phyloP scores from a whole-genome alignment of 2,888 invertebrate genomes.

The Antheraea yamamai region DNA sequence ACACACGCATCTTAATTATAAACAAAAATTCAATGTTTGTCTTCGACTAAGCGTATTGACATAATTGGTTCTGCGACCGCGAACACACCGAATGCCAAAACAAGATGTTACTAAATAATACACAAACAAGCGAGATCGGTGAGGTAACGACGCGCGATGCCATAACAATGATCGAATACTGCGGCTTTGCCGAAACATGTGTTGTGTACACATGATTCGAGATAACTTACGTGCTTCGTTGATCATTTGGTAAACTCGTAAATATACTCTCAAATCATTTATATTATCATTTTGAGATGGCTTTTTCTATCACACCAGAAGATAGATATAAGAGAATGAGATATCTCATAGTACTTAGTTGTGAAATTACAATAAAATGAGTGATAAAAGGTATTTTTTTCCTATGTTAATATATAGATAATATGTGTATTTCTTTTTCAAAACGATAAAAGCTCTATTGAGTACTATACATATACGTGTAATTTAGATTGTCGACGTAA shows the following conservation, averaged over 20 bases:
- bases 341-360: no score
- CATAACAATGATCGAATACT: conserved; percentile 42
- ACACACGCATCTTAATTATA: background rate
- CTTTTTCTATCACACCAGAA: no score
- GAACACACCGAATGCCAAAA: conserved; percentile 54
- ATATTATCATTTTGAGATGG: background rate
- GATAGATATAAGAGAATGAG: no score
- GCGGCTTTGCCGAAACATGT: conserved; percentile 9
- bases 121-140: conserved; percentile 47
- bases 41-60: conserved; percentile 56
- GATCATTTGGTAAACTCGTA: background rate
- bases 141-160: conserved; percentile 41
- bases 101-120: conserved; percentile 53
- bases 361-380: no score
- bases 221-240: conserved; percentile 16
- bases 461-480: no score
- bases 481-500: no score
- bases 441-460: no score
- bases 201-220: conserved; percentile 23
- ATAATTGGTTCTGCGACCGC: conserved; percentile 50
- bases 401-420: no score
- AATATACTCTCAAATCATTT: background rate
- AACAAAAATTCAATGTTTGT: conserved; percentile 23
- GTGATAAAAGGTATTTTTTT: no score
- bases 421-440: no score